These are phyloP conservation scores for Centropus unirufus DNA, from an alignment of 2,113 vertebrate species.

Conservation along the genomic window DNA sequence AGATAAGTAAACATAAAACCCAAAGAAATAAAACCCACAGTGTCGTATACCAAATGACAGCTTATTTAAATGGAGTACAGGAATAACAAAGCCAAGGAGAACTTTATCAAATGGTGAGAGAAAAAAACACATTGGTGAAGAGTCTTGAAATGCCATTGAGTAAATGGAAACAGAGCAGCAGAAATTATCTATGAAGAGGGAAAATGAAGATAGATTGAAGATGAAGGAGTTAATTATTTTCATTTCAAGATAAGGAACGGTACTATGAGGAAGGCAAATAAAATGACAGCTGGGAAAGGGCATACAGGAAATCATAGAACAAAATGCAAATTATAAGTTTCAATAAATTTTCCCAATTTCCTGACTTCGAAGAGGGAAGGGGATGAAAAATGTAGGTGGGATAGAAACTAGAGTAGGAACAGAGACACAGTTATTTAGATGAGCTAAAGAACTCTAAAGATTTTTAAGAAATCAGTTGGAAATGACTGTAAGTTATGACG, in stretches of 20 bases:
- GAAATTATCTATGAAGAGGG: background rate
- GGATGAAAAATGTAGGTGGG: background rate
- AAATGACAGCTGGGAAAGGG: conserved; percentile 15
- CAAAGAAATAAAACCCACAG: background rate
- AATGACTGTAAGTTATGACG: background rate
- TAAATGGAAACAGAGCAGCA: background rate
- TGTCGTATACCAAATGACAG: background rate
- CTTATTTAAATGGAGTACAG: background rate
- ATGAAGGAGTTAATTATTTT: conserved; percentile 36
- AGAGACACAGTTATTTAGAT: background rate
- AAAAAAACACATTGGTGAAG: background rate
- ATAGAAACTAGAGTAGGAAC: background rate
- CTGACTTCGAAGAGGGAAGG: background rate
- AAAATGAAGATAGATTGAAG: background rate
- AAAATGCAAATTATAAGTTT: conserved; percentile 35
- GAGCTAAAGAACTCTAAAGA: background rate
- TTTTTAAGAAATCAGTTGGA: background rate
- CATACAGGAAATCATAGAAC: background rate
- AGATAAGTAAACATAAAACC: background rate
- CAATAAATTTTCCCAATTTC: conserved; percentile 6
- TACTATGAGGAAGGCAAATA: conserved; percentile 8
- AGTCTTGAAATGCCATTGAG: background rate
- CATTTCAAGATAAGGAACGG: background rate
- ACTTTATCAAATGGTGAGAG: background rate
- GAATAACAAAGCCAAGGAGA: background rate